Evolutionary conservation across 2,797 vertebrate species (phyloP).

Genomic region (Amphiprion clarkii): DNA sequence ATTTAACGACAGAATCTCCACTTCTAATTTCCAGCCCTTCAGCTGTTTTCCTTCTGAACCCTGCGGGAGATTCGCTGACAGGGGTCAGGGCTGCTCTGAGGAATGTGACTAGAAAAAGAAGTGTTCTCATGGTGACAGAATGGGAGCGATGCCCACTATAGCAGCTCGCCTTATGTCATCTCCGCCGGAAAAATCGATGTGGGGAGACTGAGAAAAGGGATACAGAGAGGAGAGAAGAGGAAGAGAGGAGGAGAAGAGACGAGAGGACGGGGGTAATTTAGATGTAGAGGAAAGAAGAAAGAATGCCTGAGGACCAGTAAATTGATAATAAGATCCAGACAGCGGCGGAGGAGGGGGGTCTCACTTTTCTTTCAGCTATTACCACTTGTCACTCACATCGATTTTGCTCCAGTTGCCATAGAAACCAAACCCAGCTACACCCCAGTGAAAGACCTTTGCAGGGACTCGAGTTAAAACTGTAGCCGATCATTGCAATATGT

Average conservation of each 20-base stretch:
- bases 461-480: neutral
- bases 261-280: neutral
- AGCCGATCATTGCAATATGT: neutral
- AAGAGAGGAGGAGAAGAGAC: neutral
- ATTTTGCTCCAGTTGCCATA: slow-evolving; percentile 58
- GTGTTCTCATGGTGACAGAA: slow-evolving; percentile 69
- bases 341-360: neutral
- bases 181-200: slow-evolving; percentile 36
- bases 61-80: slow-evolving; percentile 36
- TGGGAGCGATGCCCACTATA: slow-evolving; percentile 42
- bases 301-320: slow-evolving; percentile 1
- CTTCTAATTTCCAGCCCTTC: slow-evolving; percentile 10
- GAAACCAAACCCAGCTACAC: slow-evolving; percentile 58
- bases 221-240: neutral
- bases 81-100: slow-evolving; percentile 53
- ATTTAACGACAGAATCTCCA: neutral
- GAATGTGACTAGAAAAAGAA: slow-evolving; percentile 38
- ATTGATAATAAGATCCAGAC: slow-evolving; percentile 44
- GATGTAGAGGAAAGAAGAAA: slow-evolving; percentile 2
- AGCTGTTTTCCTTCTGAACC: neutral
- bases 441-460: neutral
- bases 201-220: neutral
- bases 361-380: slow-evolving; percentile 46
- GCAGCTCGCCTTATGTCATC: slow-evolving; percentile 27
- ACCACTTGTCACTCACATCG: slow-evolving; percentile 55